Conservation (phyloP, 2,797 vertebrate genomes). For the Trichosurus vulpecula region DNA sequence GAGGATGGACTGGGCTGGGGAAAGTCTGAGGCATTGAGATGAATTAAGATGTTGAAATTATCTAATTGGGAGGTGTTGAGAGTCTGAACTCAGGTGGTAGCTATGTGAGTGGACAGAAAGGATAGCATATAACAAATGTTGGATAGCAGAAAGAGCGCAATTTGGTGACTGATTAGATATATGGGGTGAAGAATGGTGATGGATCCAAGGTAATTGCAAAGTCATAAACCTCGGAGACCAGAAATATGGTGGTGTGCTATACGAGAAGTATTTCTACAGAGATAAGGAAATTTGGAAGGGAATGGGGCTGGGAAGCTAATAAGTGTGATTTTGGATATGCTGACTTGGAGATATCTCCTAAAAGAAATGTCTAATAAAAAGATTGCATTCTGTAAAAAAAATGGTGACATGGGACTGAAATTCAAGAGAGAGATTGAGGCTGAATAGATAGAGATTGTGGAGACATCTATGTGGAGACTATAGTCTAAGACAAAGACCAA, state of each 20-base stretch:
- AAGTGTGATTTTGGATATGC: not conserved
- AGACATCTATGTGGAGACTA: not conserved
- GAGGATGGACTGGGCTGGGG: not conserved
- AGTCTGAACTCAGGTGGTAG: not conserved
- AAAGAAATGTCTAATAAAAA: not conserved
- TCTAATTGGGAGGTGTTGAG: not conserved
- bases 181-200: not conserved
- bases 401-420: not conserved
- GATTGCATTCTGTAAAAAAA: not conserved
- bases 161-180: not conserved
- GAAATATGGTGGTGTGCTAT: not conserved
- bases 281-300: not conserved
- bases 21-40: not conserved
- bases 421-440: not conserved
- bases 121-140: not conserved
- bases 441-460: not conserved
- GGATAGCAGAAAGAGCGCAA: not conserved
- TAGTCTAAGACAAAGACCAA: not conserved
- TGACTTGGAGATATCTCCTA: not conserved
- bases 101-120: not conserved
- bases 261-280: not conserved
- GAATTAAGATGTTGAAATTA: not conserved
- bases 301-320: not conserved
- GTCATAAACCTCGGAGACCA: not conserved
- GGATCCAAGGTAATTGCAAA: not conserved